These are phyloP conservation scores for Synodontis membranacea DNA, from an alignment of 2,113 vertebrate genomes.

Conservation along the genomic window DNA sequence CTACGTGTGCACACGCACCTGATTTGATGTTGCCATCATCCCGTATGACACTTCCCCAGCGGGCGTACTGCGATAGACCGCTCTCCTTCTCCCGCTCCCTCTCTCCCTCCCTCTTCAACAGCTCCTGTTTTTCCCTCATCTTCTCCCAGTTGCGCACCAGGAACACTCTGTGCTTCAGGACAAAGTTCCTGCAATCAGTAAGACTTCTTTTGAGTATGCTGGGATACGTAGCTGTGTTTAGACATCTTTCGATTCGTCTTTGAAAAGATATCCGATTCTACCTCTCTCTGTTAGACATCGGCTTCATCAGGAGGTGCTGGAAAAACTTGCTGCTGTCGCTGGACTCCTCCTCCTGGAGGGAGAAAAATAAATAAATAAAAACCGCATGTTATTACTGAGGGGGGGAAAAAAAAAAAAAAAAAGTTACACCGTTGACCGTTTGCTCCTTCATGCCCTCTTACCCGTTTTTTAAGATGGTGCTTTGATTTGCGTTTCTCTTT, in stretches of 20 bases:
- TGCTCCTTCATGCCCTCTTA: constrained; percentile 59
- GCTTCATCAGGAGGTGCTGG: constrained; percentile 94
- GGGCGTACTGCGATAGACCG: constrained; percentile 80
- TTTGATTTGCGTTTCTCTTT: constrained; percentile 99
- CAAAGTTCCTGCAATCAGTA: constrained; percentile 83
- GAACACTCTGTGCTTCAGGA: constrained; percentile 94
- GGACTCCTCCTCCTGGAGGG: constrained; percentile 75
- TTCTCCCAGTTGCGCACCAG: constrained; percentile 96
- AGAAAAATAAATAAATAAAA: not conserved
- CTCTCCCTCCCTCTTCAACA: constrained; percentile 85
- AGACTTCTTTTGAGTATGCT: not conserved
- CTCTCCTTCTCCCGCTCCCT: constrained; percentile 68
- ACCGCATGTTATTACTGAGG: not conserved
- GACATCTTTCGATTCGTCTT: not conserved
- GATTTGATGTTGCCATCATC: constrained; percentile 98
- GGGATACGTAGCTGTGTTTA: not conserved
- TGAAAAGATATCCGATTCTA: constrained; percentile 51
- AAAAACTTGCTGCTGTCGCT: constrained; percentile 85
- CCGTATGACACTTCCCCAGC: constrained; percentile 91
- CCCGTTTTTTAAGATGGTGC: constrained; percentile 96
- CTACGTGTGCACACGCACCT: constrained; percentile 70
- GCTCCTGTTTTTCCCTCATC: constrained; percentile 92
- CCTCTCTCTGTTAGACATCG: constrained; percentile 98
- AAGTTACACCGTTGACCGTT: not conserved
- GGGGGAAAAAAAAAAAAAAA: not conserved